Conservation (phyloP, 2,797 vertebrate genomes). For the Notolabrus celidotus region DNA sequence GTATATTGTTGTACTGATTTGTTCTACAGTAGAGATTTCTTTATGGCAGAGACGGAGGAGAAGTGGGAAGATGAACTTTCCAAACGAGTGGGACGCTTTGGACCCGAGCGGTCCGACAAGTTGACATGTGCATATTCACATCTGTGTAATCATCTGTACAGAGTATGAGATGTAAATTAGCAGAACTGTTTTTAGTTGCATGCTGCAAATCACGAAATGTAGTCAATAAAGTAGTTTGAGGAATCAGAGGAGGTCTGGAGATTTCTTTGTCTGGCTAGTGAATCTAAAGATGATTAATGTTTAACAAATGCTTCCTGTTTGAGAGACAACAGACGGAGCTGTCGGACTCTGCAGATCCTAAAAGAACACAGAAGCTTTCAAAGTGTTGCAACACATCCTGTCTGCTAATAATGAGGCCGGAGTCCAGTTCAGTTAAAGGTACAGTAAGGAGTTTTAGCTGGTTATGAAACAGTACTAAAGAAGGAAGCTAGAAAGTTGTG, state of each 20-base stretch:
- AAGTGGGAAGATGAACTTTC: conserved; percentile 11
- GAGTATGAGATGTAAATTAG: conserved; percentile 51
- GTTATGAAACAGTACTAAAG: no score
- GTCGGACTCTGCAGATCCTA: no score
- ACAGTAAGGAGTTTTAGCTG: no score
- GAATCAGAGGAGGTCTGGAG: conserved; percentile 10
- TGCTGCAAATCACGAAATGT: conserved; percentile 54
- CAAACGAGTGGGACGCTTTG: conserved; percentile 3
- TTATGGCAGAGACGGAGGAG: conserved; percentile 5
- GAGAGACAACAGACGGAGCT: background rate
- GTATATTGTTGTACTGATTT: conserved; percentile 38
- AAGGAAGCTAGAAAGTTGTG: no score
- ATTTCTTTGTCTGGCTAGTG: conserved; percentile 10
- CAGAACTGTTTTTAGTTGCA: conserved; percentile 63
- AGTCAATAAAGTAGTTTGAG: conserved; percentile 70
- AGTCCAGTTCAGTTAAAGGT: no score
- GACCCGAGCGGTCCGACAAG: conserved; percentile 23
- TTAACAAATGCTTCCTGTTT: no score
- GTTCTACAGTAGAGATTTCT: conserved; percentile 29
- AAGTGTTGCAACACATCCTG: no score
- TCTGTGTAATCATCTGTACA: conserved; percentile 58
- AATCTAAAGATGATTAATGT: background rate
- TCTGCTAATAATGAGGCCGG: no score
- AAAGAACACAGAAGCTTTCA: no score
- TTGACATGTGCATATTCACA: conserved; percentile 42